These are phyloP conservation scores for Euleptes europaea DNA, from an alignment of 2,113 vertebrate species.

Conservation along the genomic window DNA sequence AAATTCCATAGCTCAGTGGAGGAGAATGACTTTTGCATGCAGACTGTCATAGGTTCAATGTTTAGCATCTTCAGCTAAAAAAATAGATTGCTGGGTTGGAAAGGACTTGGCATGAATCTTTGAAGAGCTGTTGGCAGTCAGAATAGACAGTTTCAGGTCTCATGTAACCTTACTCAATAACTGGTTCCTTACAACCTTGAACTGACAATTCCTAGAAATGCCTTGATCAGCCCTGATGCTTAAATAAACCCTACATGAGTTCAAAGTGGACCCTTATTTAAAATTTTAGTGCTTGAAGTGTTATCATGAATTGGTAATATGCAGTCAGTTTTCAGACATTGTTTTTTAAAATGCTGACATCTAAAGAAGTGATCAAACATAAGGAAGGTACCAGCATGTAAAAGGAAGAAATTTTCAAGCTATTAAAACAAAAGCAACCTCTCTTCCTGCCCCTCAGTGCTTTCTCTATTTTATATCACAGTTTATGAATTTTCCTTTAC, in stretches of 20 bases:
- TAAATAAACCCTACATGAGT: not conserved
- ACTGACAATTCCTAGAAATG: slow-evolving; percentile 22
- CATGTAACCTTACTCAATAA: not conserved
- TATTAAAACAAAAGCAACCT: not conserved
- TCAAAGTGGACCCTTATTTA: not conserved
- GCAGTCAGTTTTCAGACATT: not conserved
- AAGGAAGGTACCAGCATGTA: not conserved
- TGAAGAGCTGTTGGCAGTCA: not conserved
- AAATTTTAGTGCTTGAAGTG: not conserved
- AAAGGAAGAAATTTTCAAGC: not conserved
- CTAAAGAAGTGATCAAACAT: not conserved
- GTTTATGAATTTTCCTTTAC: slow-evolving; percentile 20
- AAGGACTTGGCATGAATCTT: too few relatives aligned
- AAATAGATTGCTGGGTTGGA: too few relatives aligned
- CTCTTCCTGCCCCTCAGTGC: not conserved
- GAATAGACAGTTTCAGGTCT: not conserved
- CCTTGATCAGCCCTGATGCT: slow-evolving; percentile 12
- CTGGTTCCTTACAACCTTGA: slow-evolving; percentile 18
- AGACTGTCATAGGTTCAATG: too few relatives aligned
- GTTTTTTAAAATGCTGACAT: not conserved
- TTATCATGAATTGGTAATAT: not conserved
- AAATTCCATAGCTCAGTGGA: not conserved
- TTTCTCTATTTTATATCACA: not conserved
- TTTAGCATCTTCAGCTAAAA: too few relatives aligned
- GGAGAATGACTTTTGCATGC: too few relatives aligned